Percentiles rank a stretch among this genome's conserved stretches.
These are phyloP conservation scores for Kuschelorhynchus macadamiae DNA, from an alignment of 2,888 invertebrate genomes.

Conservation along the genomic window DNA sequence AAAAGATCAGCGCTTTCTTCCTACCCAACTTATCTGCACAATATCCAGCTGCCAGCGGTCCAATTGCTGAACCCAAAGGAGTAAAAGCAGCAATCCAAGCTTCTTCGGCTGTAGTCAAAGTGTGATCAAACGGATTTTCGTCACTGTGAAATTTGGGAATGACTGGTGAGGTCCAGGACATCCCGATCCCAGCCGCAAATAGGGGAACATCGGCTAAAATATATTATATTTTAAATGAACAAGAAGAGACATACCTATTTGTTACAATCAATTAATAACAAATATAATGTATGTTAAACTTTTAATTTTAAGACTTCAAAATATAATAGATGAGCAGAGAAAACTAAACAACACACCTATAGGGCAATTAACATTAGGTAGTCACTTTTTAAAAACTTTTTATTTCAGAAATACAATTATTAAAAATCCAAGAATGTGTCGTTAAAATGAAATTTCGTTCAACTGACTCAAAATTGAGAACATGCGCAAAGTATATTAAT, in stretches of 20 bases:
- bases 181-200: constrained; percentile 50
- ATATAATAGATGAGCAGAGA: too few species aligned
- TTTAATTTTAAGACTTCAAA: too few species aligned
- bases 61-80: constrained; percentile 48
- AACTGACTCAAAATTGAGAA: too few species aligned
- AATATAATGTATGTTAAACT: too few species aligned
- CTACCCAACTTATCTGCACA: constrained; percentile 66
- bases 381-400: too few species aligned
- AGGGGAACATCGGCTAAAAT: constrained; percentile 52
- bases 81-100: constrained; percentile 58
- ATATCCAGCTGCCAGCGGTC: constrained; percentile 56
- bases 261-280: too few species aligned
- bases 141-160: constrained; percentile 51
- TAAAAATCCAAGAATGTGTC: too few species aligned
- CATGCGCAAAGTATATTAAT: too few species aligned
- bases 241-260: not conserved
- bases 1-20: constrained; percentile 76
- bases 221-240: not conserved
- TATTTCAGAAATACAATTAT: too few species aligned
- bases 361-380: too few species aligned
- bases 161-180: constrained; percentile 59
- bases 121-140: constrained; percentile 51
- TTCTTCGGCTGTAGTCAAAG: constrained; percentile 52
- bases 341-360: too few species aligned
- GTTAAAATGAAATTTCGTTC: too few species aligned